phyloP scores from a whole-genome alignment of 1,140 invertebrate species.

The Chionoecetes opilio region DNA sequence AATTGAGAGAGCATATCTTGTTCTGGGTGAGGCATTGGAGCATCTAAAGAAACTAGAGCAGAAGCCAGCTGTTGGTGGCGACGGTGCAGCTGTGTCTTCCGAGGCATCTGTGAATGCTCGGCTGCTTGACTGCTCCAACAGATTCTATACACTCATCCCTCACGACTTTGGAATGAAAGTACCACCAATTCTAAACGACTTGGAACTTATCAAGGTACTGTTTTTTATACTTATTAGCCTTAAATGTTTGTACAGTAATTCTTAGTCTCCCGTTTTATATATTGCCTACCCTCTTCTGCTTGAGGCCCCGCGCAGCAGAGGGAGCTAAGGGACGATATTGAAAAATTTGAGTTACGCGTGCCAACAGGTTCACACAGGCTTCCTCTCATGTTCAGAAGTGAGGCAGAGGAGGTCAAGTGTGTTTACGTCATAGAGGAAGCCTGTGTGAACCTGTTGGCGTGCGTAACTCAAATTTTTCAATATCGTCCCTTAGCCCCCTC shows the following conservation, averaged over 20 bases:
- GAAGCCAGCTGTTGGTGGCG: slow-evolving; percentile 81
- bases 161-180: slow-evolving; percentile 95
- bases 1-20: slow-evolving; percentile 92
- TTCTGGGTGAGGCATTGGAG: slow-evolving; percentile 91
- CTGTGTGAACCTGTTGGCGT: no score
- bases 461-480: no score
- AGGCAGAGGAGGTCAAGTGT: no score
- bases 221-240: neutral
- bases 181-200: slow-evolving; percentile 91
- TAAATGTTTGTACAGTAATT: neutral
- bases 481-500: no score
- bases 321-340: no score
- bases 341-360: no score
- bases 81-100: neutral
- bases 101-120: slow-evolving; percentile 46
- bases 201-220: slow-evolving; percentile 89
- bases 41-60: slow-evolving; percentile 85
- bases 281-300: neutral
- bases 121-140: slow-evolving; percentile 80
- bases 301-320: no score
- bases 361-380: no score
- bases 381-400: no score
- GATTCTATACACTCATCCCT: slow-evolving; percentile 96
- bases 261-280: neutral
- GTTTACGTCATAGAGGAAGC: no score